phyloP scores from a whole-genome alignment of 2,797 vertebrate species.

The Cossypha polioptera region DNA sequence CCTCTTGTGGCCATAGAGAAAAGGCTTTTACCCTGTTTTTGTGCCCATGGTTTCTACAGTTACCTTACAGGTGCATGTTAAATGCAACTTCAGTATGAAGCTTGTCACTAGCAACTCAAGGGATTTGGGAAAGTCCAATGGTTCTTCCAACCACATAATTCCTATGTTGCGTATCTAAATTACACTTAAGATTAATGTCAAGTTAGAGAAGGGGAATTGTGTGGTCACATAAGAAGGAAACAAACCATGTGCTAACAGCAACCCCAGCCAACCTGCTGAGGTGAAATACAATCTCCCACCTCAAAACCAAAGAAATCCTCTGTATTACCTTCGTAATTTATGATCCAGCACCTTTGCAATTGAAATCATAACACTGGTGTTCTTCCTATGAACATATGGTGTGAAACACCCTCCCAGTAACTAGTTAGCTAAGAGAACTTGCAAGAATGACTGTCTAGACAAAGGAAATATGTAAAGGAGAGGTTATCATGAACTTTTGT shows the following conservation, averaged over 20 bases:
- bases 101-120: not conserved
- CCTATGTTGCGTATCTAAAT: not conserved
- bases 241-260: not conserved
- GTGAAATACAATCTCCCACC: not conserved
- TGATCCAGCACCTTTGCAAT: not conserved
- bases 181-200: not conserved
- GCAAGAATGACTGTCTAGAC: not conserved
- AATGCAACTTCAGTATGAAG: not conserved
- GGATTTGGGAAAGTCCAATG: not conserved
- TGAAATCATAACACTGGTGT: not conserved
- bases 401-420: not conserved
- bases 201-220: not conserved
- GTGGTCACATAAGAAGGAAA: not conserved
- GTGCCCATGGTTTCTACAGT: not conserved
- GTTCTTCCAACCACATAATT: not conserved
- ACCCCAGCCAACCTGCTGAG: not conserved
- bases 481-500: not conserved
- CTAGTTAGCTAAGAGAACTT: not conserved
- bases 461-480: not conserved
- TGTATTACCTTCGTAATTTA: not conserved
- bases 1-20: fast-evolving
- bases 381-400: not conserved
- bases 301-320: not conserved
- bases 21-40: not conserved
- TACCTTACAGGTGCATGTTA: not conserved